phyloP scores from a whole-genome alignment of 2,797 vertebrate genomes.

The Thripadectes ignobilis region DNA sequence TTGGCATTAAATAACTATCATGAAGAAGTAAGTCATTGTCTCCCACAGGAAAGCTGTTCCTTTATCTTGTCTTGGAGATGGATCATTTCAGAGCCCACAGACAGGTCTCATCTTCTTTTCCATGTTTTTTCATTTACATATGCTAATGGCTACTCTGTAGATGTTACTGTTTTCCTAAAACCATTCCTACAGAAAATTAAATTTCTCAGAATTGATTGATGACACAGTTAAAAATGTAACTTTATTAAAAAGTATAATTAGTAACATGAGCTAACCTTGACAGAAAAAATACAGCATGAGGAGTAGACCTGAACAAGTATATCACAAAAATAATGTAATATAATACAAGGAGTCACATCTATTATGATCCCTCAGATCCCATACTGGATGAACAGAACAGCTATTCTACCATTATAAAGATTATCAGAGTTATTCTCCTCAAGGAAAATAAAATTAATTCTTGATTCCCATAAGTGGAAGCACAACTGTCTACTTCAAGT shows the following conservation, averaged over 20 bases:
- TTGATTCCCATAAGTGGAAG: not conserved
- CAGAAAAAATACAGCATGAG: not conserved
- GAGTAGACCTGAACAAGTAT: not conserved
- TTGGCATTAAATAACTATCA: conserved; percentile 42
- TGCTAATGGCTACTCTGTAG: conserved; percentile 34
- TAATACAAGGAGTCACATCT: not conserved
- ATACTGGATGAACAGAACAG: not conserved
- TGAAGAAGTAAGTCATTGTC: conserved; percentile 50
- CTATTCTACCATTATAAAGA: not conserved
- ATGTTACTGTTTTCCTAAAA: conserved; percentile 25
- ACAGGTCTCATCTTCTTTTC: conserved; percentile 62
- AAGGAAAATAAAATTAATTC: not conserved
- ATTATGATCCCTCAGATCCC: not conserved
- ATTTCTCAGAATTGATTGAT: conserved; percentile 52
- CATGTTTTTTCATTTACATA: conserved; percentile 58
- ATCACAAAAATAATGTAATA: not conserved
- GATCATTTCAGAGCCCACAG: conserved; percentile 47
- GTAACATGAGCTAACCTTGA: conserved; percentile 19
- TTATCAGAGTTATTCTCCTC: not conserved
- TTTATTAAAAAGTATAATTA: conserved; percentile 40
- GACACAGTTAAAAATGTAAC: conserved; percentile 32
- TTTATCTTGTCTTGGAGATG: conserved; percentile 55
- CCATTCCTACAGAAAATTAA: conserved; percentile 54
- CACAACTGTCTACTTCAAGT: not conserved
- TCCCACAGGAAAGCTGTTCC: conserved; percentile 38